These are phyloP conservation scores for Danio choprae DNA, from an alignment of 2,797 vertebrate species.

Conservation along the genomic window DNA sequence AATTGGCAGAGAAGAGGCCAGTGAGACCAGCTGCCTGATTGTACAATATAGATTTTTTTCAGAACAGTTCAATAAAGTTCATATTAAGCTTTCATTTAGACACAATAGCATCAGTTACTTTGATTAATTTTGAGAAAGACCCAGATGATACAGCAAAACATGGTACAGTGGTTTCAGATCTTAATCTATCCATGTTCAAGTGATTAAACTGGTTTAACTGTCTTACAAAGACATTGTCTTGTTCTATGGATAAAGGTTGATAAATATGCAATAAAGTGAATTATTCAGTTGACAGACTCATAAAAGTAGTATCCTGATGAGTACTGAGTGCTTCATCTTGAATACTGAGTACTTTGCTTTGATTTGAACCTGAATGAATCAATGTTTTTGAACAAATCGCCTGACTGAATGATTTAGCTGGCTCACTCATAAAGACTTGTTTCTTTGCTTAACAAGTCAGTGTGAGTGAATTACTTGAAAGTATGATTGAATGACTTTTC, in stretches of 20 bases:
- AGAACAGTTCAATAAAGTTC: constrained; percentile 2
- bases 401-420: not conserved
- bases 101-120: not conserved
- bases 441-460: not conserved
- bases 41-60: not conserved
- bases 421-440: not conserved
- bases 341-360: too few species aligned
- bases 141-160: not conserved
- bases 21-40: not conserved
- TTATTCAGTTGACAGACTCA: not conserved
- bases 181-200: too few species aligned
- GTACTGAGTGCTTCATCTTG: too few species aligned
- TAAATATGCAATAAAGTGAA: not conserved
- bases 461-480: not conserved
- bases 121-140: not conserved
- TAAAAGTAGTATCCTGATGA: not conserved
- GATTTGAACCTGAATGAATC: not conserved
- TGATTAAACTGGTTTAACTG: too few species aligned
- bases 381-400: not conserved
- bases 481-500: not conserved
- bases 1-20: not conserved
- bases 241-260: too few species aligned
- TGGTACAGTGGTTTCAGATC: too few species aligned
- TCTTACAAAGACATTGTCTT: too few species aligned
- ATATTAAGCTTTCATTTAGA: constrained; percentile 5